Evolutionary conservation across 2,888 invertebrate species (phyloP), one percentile per base, ranked within the genome.

Genomic region (Proisotoma minuta): DNA sequence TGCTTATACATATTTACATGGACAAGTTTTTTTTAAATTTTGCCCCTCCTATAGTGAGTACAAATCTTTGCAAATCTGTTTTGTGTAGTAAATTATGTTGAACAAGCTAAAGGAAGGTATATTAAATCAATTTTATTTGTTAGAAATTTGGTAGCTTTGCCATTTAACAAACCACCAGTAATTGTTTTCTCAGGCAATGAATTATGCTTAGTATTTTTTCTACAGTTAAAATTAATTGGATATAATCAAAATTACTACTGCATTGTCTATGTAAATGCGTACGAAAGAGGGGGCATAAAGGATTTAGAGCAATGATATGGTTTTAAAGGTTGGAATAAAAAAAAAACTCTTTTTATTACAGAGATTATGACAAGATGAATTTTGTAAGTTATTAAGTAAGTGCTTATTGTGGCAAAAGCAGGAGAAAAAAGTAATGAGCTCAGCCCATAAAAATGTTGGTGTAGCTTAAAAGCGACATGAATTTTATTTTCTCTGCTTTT

Each of bases 371-470:
- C 39, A 43, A 56, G 56, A 43, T 40, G 27, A 24, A 56, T 26
- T 26, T 24, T 56, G 47, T 56, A 56, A 40, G 56, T 54, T 54
- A 54, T 54, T 54, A 54, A 54, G 22, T 54, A 54, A 54, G 53
- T 54, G 53, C 53, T 54, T 56, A 56, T 39, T 39, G 54, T 54
- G 20, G 52, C 15, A 39, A 28, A 54, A 56, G 43, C 24, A 34
- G 18, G 52, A 5, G 47, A 56, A 56, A 56, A 49, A 56, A 49
- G 29, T 57, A 57, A 57, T 62, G 57, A 62, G 57, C 62, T 58
- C 57, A 53, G 40, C 57, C 52, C 62, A 39, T 62, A 62, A 62
- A 62, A 62, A 57, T 62, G 62, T 57, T 62, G 28, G 51, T 62
- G 50, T 43, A 43, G 57, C 62, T 62, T 53, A 58, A 53, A 57